phyloP scores from a whole-genome alignment of 1,140 invertebrate species.

The Schlechtendalia chinensis region DNA sequence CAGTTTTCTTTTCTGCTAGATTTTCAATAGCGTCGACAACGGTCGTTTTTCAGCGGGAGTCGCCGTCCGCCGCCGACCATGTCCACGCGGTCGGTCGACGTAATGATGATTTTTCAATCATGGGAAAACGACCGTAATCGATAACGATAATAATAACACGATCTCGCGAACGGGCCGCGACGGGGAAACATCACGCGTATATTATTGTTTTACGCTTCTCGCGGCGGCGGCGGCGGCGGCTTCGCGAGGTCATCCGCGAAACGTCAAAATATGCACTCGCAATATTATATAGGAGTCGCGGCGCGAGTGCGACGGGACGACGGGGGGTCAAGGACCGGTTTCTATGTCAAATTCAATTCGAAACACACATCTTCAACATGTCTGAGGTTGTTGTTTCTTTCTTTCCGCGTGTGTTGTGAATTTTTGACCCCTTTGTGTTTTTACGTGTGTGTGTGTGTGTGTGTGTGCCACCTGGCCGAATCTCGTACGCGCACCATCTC shows the following conservation, averaged over 20 bases:
- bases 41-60: too few relatives aligned
- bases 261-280: constrained; percentile 47
- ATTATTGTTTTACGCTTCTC: background rate
- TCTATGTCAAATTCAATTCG: constrained; percentile 49
- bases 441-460: too few relatives aligned
- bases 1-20: too few relatives aligned
- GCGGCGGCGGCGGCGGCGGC: background rate
- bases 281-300: background rate
- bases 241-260: constrained; percentile 46
- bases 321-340: constrained; percentile 49
- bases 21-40: too few relatives aligned
- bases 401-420: background rate
- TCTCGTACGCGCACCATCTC: too few relatives aligned
- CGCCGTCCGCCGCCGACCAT: too few relatives aligned
- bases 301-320: background rate
- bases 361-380: constrained; percentile 44
- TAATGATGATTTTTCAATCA: too few relatives aligned
- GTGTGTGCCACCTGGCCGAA: too few relatives aligned
- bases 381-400: background rate
- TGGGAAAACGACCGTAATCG: too few relatives aligned
- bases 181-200: background rate
- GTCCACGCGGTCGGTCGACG: too few relatives aligned
- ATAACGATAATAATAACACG: background rate
- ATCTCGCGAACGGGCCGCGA: too few relatives aligned
- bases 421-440: constrained; percentile 32